Evolutionary conservation across 2,113 vertebrate genomes (phyloP), one percentile per base, ranked within the genome.

Genomic region (Desmodus rotundus): DNA sequence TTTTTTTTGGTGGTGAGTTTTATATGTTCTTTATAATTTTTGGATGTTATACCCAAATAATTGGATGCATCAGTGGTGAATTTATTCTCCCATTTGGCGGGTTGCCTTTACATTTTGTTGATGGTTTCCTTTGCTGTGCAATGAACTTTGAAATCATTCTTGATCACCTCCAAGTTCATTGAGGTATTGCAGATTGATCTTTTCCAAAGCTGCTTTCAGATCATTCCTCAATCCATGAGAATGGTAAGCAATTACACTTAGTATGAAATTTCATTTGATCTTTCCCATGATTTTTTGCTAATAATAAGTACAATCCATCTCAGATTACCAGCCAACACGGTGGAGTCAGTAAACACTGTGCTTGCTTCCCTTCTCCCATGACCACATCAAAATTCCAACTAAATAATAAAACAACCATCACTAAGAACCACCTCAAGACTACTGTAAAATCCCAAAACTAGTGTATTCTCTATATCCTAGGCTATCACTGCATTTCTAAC

Each of bases 151-250:
- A 61, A 28, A 61, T 61, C 58, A 61, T 61, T 99, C 99, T 47
- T 99, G 99, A 38, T 99, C 99, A 0, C 99, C 99, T 22, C 99
- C 99, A 45, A 99, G 98, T 97, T 99, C 99, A 70, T 99, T 99
- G 94, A 99, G 98, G 94, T 99, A 99, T 93, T 99, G 99, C 97
- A 99, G 99, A 97, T 99, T 99, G 4, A 99, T 99, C 97, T 99
- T 99, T 98, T 99, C 99, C 98, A 99, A 99, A 95, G 99, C 99
- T 52, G 99, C 99, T 96, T 99, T 99, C 96, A 99, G 97, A 96
- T 99, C 99, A 87, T 99, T 99, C 97, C 99, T 99, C 97, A 99
- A 98, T 6, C 99, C 99, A 99, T 99, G 61, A 4, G 52, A 84
- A 93, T 86, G 54, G 67, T 9, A 8, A 65, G 87, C 24, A n/a